phyloP scores from a whole-genome alignment of 2,797 vertebrate species.

The Ctenopoma multispine region DNA sequence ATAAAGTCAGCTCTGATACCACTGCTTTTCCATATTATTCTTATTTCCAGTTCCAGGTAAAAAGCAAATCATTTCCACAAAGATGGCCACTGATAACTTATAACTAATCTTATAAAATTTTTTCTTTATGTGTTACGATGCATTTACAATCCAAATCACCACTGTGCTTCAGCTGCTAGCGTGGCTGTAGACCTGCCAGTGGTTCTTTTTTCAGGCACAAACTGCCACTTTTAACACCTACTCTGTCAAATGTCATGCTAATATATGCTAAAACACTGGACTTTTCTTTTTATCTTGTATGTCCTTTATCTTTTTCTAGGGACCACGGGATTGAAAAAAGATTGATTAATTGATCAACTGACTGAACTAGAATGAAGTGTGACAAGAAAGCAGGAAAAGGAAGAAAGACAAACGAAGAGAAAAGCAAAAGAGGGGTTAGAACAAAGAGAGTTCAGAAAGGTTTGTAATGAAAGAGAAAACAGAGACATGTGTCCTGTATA shows the following conservation, averaged over 20 bases:
- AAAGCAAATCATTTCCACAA: background rate
- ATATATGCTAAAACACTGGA: constrained; percentile 27
- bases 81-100: background rate
- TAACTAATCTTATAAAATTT: background rate
- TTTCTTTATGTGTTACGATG: background rate
- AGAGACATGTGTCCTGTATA: constrained; percentile 42
- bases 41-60: background rate
- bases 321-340: constrained; percentile 14
- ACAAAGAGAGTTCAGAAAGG: constrained; percentile 47
- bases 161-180: background rate
- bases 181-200: background rate
- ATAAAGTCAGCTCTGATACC: background rate
- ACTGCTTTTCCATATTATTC: background rate
- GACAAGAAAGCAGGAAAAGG: constrained; percentile 30
- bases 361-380: constrained; percentile 49
- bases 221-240: background rate
- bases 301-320: constrained; percentile 32
- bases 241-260: constrained; percentile 36
- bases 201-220: background rate
- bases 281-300: constrained; percentile 26
- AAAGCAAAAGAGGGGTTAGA: constrained; percentile 27
- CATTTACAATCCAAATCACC: background rate
- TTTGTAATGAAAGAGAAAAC: constrained; percentile 43
- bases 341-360: constrained; percentile 58
- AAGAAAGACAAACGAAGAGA: constrained; percentile 28